phyloP scores from a whole-genome alignment of 2,797 vertebrate genomes.

The Channallabes apus region DNA sequence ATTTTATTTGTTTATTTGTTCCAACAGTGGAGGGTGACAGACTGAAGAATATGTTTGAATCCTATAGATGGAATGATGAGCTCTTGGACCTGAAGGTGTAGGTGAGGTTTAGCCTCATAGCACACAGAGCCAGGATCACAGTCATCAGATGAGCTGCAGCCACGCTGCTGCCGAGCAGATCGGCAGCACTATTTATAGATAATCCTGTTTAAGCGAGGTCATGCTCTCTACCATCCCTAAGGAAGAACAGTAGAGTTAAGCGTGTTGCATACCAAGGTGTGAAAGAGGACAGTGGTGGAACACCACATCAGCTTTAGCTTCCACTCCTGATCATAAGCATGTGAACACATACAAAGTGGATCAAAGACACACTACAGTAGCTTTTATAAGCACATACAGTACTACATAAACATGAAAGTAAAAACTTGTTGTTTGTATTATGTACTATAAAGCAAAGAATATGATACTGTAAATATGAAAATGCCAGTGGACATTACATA shows the following conservation, averaged over 20 bases:
- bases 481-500: not conserved
- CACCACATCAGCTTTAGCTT: constrained; percentile 27
- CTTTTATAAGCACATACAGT: not conserved
- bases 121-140: constrained; percentile 39
- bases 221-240: constrained; percentile 71
- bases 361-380: not conserved
- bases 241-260: constrained; percentile 63
- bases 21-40: not conserved
- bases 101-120: constrained; percentile 33
- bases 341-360: constrained; percentile 8
- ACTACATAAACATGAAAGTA: not conserved
- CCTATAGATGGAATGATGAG: constrained; percentile 16
- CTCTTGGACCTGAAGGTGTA: constrained; percentile 11
- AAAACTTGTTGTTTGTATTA: not conserved
- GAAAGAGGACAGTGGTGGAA: constrained; percentile 27
- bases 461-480: not conserved
- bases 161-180: constrained; percentile 67
- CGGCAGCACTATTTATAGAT: constrained; percentile 80
- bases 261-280: constrained; percentile 48
- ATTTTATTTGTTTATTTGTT: not conserved
- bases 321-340: not conserved
- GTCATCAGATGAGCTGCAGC: constrained; percentile 56
- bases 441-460: not conserved
- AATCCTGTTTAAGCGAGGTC: constrained; percentile 78
- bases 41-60: not conserved